Base-by-base conservation (phyloP, 2,797 vertebrate genomes). In the Cynopterus sphinx region DNA sequence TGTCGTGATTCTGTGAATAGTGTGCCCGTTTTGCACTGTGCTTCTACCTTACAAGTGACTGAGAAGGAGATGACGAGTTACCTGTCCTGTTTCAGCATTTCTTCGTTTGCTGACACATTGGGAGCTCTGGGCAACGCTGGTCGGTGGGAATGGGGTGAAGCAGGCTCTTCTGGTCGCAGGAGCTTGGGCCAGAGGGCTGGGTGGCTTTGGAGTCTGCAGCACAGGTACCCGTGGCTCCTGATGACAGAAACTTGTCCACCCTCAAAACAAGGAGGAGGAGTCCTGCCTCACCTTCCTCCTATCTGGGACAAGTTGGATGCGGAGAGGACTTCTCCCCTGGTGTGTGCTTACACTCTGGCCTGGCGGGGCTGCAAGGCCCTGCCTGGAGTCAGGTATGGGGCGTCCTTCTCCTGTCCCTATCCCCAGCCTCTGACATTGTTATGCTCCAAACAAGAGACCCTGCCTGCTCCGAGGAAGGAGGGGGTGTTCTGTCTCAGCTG, bases 341-440 rank as follows among this genome's bases (percentile, higher is more conserved):
- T 0, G 4, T 57, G 12, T 19, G 21, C 3, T 1, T 59, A 22
- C 9, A 26, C n/a, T 46, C 9, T 0, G 2, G 19, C 21, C 39
- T 53, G 6, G 5, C 15, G 75, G 22, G 9, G 16, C 9, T 11
- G 41, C n/a, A 21, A 59, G 22, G 49, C 11, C 57, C 36, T 39
- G 6, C 8, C 1, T 11, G 31, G 63, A 13, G 19, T 21, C 41
- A 65, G 61, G 43, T 9, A 24, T 31, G 0, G 0, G 21, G 53
- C 8, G 13, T 15, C 46, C 26, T 9, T 24, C 19, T 59, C 36
- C 13, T 17, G 19, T 2, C 9, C 31, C 55, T 57, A 10, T 15
- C 28, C 39, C 28, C 28, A 49, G n/a, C 24, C 53, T 12, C 61
- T 71, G 43, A 73, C 10, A 8, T 19, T 33, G 67, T 67, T 49